Evolutionary conservation across 2,888 invertebrate species (phyloP), one percentile per base, ranked within the genome.

Genomic region (Melanargia galathea): DNA sequence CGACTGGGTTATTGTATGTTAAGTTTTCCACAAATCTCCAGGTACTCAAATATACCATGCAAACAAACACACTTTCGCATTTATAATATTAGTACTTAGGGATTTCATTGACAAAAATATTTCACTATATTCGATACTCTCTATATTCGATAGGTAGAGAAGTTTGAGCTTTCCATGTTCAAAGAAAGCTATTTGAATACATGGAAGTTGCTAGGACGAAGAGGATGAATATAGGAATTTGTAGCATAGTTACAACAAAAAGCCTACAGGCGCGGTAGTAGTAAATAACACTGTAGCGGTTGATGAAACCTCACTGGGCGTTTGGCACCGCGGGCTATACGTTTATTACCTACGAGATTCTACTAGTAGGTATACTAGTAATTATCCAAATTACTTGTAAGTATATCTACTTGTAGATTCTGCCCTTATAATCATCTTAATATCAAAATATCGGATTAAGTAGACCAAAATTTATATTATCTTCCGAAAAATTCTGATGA

Each of bases 301-400:
- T 62, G 62, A 65, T 65, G 65, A 62, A 65, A 65, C 65, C 62
- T 62, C 62, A 65, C 65, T 63, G 65, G 65, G 61, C 63, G 62
- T 66, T 26, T 60, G 35, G 48, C 22, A 51, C 62, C 64, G 33
- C 64, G 60, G 68, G 66, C 66, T 26, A 33, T 20, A 33, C 33
- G 40, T 18, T 55, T 62, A 66, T 66, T 66, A 64, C 46, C 43
- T 55, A 22, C 52, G 22, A 26, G 22, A 26, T 24, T 38, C 55
- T 40, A 55, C 40, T 55, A 55, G 55, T 59, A 30, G 3, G 30
- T 30, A 30, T 30, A 30, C 30, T 30, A 30, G 30, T 54, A 63
- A 60, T 60, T 64, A n/a, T n/a, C n/a, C n/a, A n/a, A n/a, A n/a
- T n/a, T n/a, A n/a, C n/a, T n/a, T n/a, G n/a, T n/a, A n/a, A n/a